Evolutionary conservation across 2,888 invertebrate genomes (phyloP), one percentile per base, ranked within the genome.

Genomic region (Lamellibrachia columna): DNA sequence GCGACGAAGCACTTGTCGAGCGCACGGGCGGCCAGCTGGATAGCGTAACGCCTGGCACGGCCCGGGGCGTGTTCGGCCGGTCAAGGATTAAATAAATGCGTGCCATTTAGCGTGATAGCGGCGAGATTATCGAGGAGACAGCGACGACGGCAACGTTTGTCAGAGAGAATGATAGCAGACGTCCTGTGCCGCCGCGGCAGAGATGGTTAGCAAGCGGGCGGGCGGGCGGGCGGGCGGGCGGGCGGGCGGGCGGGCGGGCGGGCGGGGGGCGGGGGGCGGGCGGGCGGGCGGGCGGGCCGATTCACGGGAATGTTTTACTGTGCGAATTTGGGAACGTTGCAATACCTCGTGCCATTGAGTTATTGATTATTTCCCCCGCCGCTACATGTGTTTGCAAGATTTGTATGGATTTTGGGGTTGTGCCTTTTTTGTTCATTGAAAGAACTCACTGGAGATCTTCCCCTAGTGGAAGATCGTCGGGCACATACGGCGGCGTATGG

Each of bases 51-150:
- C 6, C 75, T 75, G 75, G 75, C 75, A 75, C 22, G 22, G n/a
- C 75, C 75, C 75, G 22, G 75, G 75, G 75, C 75, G 6, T 75
- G 75, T 75, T 75, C n/a, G 22, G 75, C 22, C n/a, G 75, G 75
- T 75, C 75, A 75, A 75, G 75, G 75, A 75, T 75, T 75, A 75
- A 75, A 75, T 75, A 75, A 75, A 75, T 75, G 75, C 75, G n/a
- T 75, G 75, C 75, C 75, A 75, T 75, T 75, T 75, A 75, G 75
- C 75, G 75, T 75, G 75, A 75, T 75, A 75, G 75, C 75, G 75
- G 75, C 15, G 75, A 75, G 75, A 75, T 75, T 75, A 22, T 22
- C 1, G 75, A 75, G 75, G 75, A 75, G 75, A n/a, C 55, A 9
- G 75, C 15, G 22, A 75, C 75, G 75, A 75, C 22, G 55, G 6